Evolutionary conservation across 2,797 vertebrate genomes (phyloP).

Genomic region (Dendrocincla tyrannina): DNA sequence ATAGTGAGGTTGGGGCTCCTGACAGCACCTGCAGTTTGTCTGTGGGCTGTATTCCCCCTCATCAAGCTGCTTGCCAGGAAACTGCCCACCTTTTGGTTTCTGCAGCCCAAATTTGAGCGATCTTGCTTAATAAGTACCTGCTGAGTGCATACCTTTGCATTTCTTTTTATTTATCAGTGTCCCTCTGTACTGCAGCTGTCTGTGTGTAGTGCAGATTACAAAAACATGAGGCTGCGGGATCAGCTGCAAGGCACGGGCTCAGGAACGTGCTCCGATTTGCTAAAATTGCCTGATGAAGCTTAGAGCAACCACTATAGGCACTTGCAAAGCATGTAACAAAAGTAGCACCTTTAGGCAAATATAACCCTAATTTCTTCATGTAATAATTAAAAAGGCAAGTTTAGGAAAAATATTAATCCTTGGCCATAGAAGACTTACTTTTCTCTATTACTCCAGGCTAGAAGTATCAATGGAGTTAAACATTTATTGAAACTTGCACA

Average conservation of each 20-base stretch:
- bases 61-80: neutral
- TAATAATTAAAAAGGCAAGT: neutral
- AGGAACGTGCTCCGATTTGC: neutral
- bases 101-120: rapidly evolving
- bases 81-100: rapidly evolving
- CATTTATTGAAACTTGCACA: neutral
- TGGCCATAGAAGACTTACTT: neutral
- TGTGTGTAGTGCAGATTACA: rapidly evolving
- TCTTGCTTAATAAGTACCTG: neutral
- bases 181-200: neutral
- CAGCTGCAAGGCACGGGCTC: neutral
- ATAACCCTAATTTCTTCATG: neutral
- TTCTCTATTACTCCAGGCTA: neutral
- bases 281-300: neutral
- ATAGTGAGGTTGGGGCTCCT: rapidly evolving
- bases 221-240: rapidly evolving
- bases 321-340: neutral
- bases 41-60: neutral
- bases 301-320: neutral
- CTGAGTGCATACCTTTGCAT: neutral
- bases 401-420: neutral
- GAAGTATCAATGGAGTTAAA: slow-evolving; percentile 3
- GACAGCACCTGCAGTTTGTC: neutral
- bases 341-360: neutral
- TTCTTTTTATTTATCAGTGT: neutral